Evolutionary conservation across 2,797 vertebrate species (phyloP).

Genomic region (Aulostomus chinensis): DNA sequence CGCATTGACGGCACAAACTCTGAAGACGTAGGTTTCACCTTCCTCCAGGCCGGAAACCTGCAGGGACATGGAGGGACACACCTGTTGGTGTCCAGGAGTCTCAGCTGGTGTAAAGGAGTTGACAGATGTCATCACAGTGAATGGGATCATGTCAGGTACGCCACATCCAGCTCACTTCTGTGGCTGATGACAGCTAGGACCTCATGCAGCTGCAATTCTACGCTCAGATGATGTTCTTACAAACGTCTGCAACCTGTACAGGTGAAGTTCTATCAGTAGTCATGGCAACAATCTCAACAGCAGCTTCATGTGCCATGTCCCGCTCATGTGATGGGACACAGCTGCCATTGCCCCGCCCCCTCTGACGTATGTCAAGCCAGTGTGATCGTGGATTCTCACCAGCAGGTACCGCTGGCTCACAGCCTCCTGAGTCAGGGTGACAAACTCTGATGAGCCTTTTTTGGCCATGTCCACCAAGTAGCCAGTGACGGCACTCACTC

Average conservation of each 20-base stretch:
- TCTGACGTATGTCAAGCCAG: neutral
- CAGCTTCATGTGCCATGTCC: no score
- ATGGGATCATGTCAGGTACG: no score
- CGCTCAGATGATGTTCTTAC: no score
- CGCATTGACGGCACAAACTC: conserved; percentile 86
- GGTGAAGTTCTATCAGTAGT: no score
- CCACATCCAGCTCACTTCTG: no score
- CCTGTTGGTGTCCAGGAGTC: neutral
- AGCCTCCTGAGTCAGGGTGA: conserved; percentile 79
- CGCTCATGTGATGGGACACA: no score
- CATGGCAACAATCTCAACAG: no score
- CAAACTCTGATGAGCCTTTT: conserved; percentile 83
- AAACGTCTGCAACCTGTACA: no score
- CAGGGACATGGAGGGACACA: neutral
- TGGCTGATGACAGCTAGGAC: no score
- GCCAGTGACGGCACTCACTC: conserved; percentile 83
- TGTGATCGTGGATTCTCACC: conserved; percentile 65
- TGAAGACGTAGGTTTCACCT: conserved; percentile 89
- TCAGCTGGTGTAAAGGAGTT: no score
- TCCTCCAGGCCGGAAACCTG: conserved; percentile 87
- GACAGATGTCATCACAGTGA: no score
- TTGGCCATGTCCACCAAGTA: conserved; percentile 92
- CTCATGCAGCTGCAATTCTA: no score
- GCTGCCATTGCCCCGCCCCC: neutral
- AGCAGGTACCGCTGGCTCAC: conserved; percentile 83